phyloP scores from a whole-genome alignment of 2,888 invertebrate genomes.

The Dryobotodes eremita region DNA sequence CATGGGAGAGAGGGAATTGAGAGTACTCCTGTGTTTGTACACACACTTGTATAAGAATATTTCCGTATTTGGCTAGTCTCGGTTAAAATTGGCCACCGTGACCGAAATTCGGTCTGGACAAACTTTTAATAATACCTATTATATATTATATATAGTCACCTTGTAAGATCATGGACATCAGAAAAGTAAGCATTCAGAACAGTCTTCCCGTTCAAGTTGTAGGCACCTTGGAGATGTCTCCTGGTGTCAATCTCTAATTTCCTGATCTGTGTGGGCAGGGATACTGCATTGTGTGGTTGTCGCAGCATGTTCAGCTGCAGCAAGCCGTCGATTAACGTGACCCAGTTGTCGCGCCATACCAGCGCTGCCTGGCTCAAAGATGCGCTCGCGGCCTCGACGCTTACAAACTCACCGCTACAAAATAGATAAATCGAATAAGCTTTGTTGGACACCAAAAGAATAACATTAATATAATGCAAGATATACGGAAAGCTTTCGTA shows the following conservation, averaged over 20 bases:
- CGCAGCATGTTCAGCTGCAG: slow-evolving; percentile 93
- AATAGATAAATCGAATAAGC: neutral
- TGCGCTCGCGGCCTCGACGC: slow-evolving; percentile 63
- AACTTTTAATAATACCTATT: neutral
- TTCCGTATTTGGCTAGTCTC: neutral
- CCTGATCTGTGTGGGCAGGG: slow-evolving; percentile 90
- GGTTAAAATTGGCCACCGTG: neutral
- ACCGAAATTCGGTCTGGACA: neutral
- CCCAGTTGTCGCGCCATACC: slow-evolving; percentile 90
- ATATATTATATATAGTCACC: slow-evolving; percentile 2
- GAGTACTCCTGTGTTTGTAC: neutral
- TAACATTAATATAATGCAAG: neutral
- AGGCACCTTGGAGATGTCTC: slow-evolving; percentile 46
- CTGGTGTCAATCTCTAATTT: slow-evolving; percentile 63
- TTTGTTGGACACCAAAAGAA: neutral
- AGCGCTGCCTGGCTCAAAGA: slow-evolving; percentile 75
- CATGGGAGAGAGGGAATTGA: neutral
- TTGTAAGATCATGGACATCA: slow-evolving; percentile 16
- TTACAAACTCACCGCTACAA: slow-evolving; percentile 72
- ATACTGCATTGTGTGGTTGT: slow-evolving; percentile 90
- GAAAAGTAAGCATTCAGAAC: slow-evolving; percentile 25
- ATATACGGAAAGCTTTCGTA: neutral
- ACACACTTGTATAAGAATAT: neutral
- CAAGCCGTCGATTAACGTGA: slow-evolving; percentile 94
- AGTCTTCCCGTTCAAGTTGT: slow-evolving; percentile 39